Evolutionary conservation across 2,113 vertebrate genomes (phyloP), one percentile per base, ranked within the genome.

Genomic region (Castor canadensis): DNA sequence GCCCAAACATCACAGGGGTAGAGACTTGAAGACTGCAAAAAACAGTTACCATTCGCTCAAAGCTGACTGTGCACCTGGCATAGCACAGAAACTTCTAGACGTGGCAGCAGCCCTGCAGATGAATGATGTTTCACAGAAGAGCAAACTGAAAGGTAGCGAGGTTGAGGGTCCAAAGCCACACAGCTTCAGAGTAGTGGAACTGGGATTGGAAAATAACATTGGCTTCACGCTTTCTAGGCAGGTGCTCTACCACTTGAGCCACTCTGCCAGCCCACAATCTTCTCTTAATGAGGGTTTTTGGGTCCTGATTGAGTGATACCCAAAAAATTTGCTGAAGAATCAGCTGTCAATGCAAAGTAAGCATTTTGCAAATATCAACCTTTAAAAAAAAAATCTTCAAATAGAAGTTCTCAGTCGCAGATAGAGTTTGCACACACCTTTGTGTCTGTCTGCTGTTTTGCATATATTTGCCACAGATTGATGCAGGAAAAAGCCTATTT

Each of bases 381-480:
- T 93, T 89, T 72, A 54, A 38, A 91, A 43, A 91, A 69, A 95
- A 95, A 85, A 45, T 82, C n/a, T 81, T 89, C 75, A 94, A 60
- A 49, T 40, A 26, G 30, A 66, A 66, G 22, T 83, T 84, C 45
- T 66, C 47, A 85, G 38, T 67, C 56, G 54, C 10, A 92, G 71
- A 35, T 83, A 93, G 67, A 79, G 15, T 67, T 49, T 54, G 9
- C 16, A 86, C 22, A 75, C 80, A 92, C 28, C 40, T 93, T 81
- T 15, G 11, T 38, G 11, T 60, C 56, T 62, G 26, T 72, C 40
- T 19, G 17, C 52, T 54, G 83, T 64, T 62, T 60, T n/a, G 28
- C 28, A 28, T 43, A 52, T 4, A 6, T 79, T 79, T 62, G 60
- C 15, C 35, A 71, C 24, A 20, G 40, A 79, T 60, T 35, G 87